phyloP scores from a whole-genome alignment of 2,888 invertebrate species.

The Boloria euphrosyne region DNA sequence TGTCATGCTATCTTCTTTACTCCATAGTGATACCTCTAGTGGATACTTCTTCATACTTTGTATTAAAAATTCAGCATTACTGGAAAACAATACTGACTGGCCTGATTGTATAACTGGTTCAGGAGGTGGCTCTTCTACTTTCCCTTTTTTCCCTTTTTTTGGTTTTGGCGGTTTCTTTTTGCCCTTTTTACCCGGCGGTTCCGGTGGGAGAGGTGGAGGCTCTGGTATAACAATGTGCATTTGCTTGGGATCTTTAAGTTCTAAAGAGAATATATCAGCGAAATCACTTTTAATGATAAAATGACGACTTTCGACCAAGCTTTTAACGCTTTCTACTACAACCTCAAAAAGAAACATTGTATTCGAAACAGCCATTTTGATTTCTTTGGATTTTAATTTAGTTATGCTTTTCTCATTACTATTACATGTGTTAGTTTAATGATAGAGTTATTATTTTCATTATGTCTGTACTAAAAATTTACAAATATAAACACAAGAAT shows the following conservation, averaged over 20 bases:
- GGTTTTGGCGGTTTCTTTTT: conserved; percentile 55
- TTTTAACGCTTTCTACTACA: conserved; percentile 65
- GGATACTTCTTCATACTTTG: conserved; percentile 68
- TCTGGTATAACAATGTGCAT: conserved; percentile 74
- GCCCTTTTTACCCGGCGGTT: conserved; percentile 60
- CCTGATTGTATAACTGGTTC: conserved; percentile 72
- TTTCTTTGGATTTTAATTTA: conserved; percentile 34
- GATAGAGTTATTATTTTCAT: conserved; percentile 1
- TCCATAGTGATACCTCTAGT: conserved; percentile 69
- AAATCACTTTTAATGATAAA: conserved; percentile 71
- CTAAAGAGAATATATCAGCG: conserved; percentile 71
- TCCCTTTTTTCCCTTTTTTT: conserved; percentile 58
- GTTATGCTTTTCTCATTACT: conserved; percentile 19
- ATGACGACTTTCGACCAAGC: conserved; percentile 58
- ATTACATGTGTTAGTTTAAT: not conserved
- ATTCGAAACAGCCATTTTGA: conserved; percentile 65
- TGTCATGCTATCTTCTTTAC: conserved; percentile 64
- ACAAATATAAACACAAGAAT: not conserved
- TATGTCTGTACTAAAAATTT: not conserved
- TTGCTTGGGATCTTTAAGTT: conserved; percentile 72
- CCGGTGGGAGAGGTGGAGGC: conserved; percentile 69
- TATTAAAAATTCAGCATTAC: conserved; percentile 66
- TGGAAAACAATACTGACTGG: conserved; percentile 70
- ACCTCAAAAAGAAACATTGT: conserved; percentile 76
- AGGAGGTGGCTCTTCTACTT: conserved; percentile 59